Evolutionary conservation across 2,113 vertebrate species (phyloP), one percentile per base, ranked within the genome.

Genomic region (Periophthalmodon schlosseri): DNA sequence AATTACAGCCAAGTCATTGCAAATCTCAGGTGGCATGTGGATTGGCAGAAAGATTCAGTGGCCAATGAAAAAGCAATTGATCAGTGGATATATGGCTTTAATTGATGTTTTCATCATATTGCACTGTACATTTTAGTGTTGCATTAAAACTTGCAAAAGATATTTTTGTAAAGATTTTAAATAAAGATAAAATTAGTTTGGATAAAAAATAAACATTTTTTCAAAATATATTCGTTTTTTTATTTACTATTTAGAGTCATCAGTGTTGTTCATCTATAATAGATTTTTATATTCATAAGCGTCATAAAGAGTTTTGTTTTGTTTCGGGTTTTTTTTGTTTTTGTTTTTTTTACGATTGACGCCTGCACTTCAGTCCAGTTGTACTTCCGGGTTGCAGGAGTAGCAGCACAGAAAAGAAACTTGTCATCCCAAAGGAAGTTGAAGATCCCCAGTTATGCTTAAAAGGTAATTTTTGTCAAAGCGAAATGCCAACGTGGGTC

Each of bases 11-110:
- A 88, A 50, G 84, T 93, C 58, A 96, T 99, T 78, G 95, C 95
- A 20, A 94, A 95, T 76, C 95, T 99, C 34, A 93, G 98, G 61
- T 99, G 97, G 98, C 95, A 97, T 84, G 72, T 91, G n/a, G 96
- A 97, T 84, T 99, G 97, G 97, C 92, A 95, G 78, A 94, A 94
- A 79, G 84, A 96, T 76, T 88, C 76, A 0, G 73, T 77, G 36
- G 88, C 85, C 61, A 95, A 95, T 1, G 93, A 96, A 85, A 86
- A 66, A 77, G 95, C 94, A 16, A 95, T 99, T 81, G 83, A 96
- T 0, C 84, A 74, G 16, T 99, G 98, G 98, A 89, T 94, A 5
- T 44, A 74, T 67, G 83, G 60, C 46, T 81, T 72, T 34, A 68
- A 39, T 7, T 81, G 49, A 84, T 71, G 18, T 47, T 72, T 72